Conservation (phyloP, 2,888 invertebrate genomes). For the Ophion slaviceki region DNA sequence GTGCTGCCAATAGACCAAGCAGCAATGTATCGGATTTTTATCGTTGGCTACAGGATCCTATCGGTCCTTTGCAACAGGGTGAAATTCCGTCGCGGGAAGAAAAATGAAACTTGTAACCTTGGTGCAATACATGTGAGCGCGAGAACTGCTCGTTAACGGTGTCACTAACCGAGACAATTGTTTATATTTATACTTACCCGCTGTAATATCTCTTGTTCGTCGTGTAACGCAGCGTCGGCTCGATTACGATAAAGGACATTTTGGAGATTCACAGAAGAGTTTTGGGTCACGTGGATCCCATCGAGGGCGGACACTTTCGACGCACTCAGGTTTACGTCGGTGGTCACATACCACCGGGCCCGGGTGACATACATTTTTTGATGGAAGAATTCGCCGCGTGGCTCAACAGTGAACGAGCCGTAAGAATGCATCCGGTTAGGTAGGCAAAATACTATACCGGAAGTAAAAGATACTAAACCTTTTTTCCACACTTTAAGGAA, state of each 20-base stretch:
- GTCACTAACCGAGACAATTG: background rate
- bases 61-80: no score
- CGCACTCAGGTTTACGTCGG: constrained; percentile 97
- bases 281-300: constrained; percentile 96
- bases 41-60: no score
- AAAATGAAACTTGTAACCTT: background rate
- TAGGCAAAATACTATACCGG: constrained; percentile 73
- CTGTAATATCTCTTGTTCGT: constrained; percentile 2
- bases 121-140: background rate
- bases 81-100: constrained; percentile 4
- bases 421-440: constrained; percentile 94
- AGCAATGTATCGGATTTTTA: no score
- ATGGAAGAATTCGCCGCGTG: constrained; percentile 96
- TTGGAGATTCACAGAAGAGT: constrained; percentile 96
- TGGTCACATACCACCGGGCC: constrained; percentile 96
- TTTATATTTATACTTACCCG: background rate
- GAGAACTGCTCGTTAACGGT: background rate
- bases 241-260: constrained; percentile 93
- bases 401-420: constrained; percentile 95
- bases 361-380: constrained; percentile 91
- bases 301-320: constrained; percentile 95
- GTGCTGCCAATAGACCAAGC: no score
- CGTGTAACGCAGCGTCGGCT: constrained; percentile 86
- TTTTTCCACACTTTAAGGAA: background rate
- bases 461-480: background rate